Conservation (phyloP, 2,888 invertebrate species). For the Calephelis perditalis region DNA sequence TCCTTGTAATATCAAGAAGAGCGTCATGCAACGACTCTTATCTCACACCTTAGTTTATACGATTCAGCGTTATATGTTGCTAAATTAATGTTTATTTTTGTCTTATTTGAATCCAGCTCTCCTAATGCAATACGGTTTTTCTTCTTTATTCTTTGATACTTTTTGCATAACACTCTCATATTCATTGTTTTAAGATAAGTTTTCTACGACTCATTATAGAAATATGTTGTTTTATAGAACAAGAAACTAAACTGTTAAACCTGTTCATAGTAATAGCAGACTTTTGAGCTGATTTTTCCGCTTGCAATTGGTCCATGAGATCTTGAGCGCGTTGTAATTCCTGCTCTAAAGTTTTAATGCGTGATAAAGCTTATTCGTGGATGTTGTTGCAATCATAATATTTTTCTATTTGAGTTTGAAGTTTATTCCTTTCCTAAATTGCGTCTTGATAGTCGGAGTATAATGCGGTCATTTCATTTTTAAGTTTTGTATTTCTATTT, state of each 20-base stretch:
- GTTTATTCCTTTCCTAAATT: background rate
- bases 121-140: background rate
- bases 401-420: background rate
- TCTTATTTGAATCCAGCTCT: background rate
- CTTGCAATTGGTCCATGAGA: background rate
- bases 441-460: background rate
- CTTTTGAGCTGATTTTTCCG: background rate
- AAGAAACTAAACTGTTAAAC: background rate
- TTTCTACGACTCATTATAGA: background rate
- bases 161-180: background rate
- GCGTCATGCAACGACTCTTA: background rate
- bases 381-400: background rate
- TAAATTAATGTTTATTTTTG: background rate
- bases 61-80: background rate
- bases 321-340: background rate
- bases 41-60: background rate
- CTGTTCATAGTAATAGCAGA: background rate
- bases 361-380: background rate
- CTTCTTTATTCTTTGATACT: background rate
- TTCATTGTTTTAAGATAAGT: background rate
- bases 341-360: background rate
- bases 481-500: background rate
- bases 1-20: slow-evolving; percentile 1
- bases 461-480: background rate
- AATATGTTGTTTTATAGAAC: background rate